Evolutionary conservation across 2,113 vertebrate genomes (phyloP).

Genomic region (Anas platyrhynchos): DNA sequence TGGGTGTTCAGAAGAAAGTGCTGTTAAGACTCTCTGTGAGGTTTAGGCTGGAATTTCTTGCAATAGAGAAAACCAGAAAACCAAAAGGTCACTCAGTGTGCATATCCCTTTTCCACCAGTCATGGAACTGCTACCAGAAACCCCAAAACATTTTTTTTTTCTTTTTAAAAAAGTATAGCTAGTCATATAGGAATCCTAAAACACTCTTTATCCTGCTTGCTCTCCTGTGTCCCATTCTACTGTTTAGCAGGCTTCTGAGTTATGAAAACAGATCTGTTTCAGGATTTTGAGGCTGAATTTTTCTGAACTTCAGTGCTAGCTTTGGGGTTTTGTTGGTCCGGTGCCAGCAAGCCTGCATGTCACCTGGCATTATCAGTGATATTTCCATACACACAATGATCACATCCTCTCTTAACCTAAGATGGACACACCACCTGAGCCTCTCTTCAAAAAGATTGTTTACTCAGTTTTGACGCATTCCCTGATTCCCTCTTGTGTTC

Average conservation of each 20-base stretch:
- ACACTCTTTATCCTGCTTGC: not conserved
- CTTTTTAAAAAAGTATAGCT: not conserved
- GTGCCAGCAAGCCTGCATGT: not conserved
- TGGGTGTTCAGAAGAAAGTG: not conserved
- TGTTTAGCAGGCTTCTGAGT: not conserved
- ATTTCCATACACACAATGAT: not conserved
- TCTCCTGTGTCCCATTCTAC: not conserved
- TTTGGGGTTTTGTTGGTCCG: not conserved
- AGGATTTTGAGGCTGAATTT: not conserved
- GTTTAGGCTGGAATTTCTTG: not conserved
- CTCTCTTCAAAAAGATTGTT: not conserved
- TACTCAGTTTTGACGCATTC: not conserved
- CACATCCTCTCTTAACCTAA: not conserved
- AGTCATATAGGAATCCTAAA: not conserved
- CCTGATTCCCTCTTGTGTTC: not conserved
- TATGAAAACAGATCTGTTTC: not conserved
- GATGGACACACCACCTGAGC: not conserved
- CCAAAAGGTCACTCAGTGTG: not conserved
- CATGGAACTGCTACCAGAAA: not conserved
- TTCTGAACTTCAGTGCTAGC: not conserved
- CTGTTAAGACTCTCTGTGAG: not conserved
- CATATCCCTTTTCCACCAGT: not conserved
- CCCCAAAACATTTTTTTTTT: not conserved
- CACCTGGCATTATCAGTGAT: not conserved
- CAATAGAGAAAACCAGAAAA: not conserved